Conservation (phyloP, 2,113 vertebrate genomes). For the Rousettus leschenaultii region DNA sequence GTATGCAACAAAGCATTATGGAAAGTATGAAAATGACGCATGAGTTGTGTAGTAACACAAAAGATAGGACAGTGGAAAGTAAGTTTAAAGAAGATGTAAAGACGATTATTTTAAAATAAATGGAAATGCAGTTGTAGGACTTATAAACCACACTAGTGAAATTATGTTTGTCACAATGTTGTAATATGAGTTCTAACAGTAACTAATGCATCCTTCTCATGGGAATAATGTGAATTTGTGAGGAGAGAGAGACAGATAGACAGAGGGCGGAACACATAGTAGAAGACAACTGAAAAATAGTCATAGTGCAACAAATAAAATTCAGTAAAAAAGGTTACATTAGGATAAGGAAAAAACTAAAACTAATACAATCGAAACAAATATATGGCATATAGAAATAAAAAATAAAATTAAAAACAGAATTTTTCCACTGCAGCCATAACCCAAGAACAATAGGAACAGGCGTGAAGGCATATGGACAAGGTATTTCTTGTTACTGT, state of each 20-base stretch:
- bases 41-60: background rate
- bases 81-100: background rate
- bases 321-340: background rate
- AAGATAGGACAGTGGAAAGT: background rate
- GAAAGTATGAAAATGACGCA: background rate
- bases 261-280: background rate
- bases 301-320: background rate
- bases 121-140: background rate
- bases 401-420: background rate
- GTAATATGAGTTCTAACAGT: background rate
- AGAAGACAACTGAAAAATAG: background rate
- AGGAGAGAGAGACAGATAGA: no score
- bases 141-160: background rate
- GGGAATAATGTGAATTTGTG: background rate
- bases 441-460: conserved; percentile 38
- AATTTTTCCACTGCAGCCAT: background rate
- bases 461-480: conserved; percentile 41
- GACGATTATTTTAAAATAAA: background rate
- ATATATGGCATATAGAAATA: background rate
- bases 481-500: conserved; percentile 47
- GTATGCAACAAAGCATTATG: background rate
- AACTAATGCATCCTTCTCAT: background rate
- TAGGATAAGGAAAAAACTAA: background rate
- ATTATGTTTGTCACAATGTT: background rate
- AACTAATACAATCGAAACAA: background rate